Evolutionary conservation across 2,113 vertebrate genomes (phyloP).

Genomic region (Nibea albiflora): DNA sequence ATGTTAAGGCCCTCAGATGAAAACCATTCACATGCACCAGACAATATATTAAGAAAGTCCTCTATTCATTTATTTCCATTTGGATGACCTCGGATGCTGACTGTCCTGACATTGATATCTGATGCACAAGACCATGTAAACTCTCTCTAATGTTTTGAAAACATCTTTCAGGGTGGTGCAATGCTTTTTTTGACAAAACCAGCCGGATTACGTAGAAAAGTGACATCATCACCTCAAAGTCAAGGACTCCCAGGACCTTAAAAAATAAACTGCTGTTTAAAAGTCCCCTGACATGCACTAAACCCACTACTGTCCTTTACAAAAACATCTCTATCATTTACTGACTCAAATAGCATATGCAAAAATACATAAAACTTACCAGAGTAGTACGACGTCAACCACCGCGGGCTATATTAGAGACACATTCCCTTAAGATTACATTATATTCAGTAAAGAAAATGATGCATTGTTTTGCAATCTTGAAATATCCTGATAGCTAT

Average conservation of each 20-base stretch:
- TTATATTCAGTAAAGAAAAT: neutral
- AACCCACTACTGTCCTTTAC: neutral
- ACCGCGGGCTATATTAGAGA: neutral
- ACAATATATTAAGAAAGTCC: neutral
- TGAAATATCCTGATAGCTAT: neutral
- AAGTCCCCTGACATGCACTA: neutral
- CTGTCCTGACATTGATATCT: neutral
- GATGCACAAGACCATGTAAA: neutral
- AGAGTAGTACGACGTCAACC: neutral
- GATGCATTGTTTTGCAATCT: neutral
- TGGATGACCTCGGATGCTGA: neutral
- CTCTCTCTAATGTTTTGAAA: neutral
- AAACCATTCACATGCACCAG: neutral
- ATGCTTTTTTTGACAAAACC: constrained; percentile 22
- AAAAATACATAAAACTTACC: constrained; percentile 46
- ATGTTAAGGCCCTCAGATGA: neutral
- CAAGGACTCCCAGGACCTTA: constrained; percentile 49
- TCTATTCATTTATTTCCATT: neutral
- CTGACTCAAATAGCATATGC: neutral
- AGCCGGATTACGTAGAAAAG: constrained; percentile 15
- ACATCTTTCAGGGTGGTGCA: constrained; percentile 16
- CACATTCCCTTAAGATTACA: neutral
- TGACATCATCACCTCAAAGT: constrained; percentile 66
- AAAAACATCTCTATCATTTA: neutral
- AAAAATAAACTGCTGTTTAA: constrained; percentile 2